Conservation (phyloP, 1,140 invertebrate genomes). For the Dinoponera quadriceps region DNA sequence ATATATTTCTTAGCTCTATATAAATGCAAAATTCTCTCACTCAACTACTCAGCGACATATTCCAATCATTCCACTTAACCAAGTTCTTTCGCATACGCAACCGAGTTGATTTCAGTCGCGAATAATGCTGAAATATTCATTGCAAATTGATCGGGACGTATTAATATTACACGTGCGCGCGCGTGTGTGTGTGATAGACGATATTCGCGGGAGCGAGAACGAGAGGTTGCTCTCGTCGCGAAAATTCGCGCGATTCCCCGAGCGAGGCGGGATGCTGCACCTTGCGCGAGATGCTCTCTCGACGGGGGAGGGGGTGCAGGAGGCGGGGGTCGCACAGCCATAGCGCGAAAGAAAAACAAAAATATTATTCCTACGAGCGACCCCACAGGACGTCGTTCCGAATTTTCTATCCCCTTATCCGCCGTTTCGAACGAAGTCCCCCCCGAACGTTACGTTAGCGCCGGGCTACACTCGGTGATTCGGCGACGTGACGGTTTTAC, state of each 20-base stretch:
- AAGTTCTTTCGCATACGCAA: no score
- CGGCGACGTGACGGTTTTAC: slow-evolving; percentile 66
- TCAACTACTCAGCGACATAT: no score
- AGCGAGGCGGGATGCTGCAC: not conserved
- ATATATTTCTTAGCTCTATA: no score
- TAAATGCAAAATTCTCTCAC: no score
- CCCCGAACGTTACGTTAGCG: slow-evolving; percentile 5
- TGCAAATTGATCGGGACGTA: not conserved
- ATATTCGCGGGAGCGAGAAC: not conserved
- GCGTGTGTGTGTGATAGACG: no score
- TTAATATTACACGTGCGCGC: not conserved
- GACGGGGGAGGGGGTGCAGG: not conserved
- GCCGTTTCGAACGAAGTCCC: slow-evolving; percentile 25
- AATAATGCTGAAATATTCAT: no score
- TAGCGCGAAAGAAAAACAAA: slow-evolving; percentile 47
- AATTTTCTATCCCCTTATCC: slow-evolving; percentile 43
- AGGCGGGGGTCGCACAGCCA: not conserved
- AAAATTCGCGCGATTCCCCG: slow-evolving; percentile 14
- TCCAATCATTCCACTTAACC: no score
- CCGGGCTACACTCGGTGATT: slow-evolving; percentile 32
- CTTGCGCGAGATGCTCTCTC: slow-evolving; percentile 22
- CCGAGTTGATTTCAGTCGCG: no score
- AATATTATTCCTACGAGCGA: slow-evolving; percentile 56
- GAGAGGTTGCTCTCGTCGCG: not conserved
- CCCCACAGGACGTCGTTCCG: slow-evolving; percentile 42